Base-by-base conservation (phyloP, 2,888 invertebrate genomes). In the Stratiomys singularior region DNA sequence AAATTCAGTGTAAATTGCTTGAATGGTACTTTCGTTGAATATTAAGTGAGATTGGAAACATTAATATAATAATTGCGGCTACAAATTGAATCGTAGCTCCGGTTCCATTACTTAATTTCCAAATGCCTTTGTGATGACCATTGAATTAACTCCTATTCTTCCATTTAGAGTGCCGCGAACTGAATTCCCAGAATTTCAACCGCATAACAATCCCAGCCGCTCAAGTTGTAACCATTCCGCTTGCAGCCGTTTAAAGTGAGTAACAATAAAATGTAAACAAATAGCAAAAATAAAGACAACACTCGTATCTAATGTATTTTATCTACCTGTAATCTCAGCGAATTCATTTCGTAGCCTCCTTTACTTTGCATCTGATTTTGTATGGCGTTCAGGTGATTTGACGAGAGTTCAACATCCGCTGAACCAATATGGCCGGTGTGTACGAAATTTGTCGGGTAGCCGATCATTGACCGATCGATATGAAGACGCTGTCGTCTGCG, bases 341-440 rank as follows among this genome's bases (percentile, higher is more conserved):
- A 86, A 81, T 86, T 87, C 87, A 92, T 91, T 86, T 96, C 95
- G 86, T 96, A 97, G 82, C 96, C 97, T 76, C 97, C 97, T 90
- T 98, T 98, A 88, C 96, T 96, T 87, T 95, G 94, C 97, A 98
- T 96, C 88, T 97, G 97, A 84, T 93, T 94, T 88, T 97, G 96
- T 85, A 97, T 92, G 82, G 95, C 94, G 85, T 93, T 92, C 81
- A 97, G 89, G 88, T 96, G 92, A 82, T 93, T 93, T 78, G 92
- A 92, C 25, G 93, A 94, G 89, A 94, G 91, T 85, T 95, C 94
- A 79, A 96, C 92, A 87, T 98, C 97, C 74, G 94, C 93, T 23
- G 96, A 96, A 27, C 98, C 95, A 85, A 96, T 93, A 86, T 96
- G 95, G 44, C 85, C 91, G 58, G 97, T 97, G 87, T 98, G 98